phyloP scores from a whole-genome alignment of 1,140 invertebrate genomes.

The Delia radicum region DNA sequence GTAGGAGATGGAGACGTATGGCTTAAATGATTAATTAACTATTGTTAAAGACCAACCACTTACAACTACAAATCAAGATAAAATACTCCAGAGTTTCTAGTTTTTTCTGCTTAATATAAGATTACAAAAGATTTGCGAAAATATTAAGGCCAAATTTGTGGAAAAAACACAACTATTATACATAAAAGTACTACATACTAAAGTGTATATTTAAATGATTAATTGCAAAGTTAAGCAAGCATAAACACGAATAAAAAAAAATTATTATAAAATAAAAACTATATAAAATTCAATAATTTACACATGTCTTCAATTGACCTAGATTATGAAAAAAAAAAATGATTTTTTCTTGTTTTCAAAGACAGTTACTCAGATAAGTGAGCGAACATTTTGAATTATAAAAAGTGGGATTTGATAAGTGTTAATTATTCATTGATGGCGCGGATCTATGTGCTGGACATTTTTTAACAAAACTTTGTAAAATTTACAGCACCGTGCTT shows the following conservation, averaged over 20 bases:
- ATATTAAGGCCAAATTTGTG: too few species aligned
- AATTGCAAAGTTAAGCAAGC: not conserved
- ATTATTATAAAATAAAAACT: not conserved
- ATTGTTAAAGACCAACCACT: not conserved
- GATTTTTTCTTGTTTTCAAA: not conserved
- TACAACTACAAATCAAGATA: not conserved
- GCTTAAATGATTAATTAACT: not conserved
- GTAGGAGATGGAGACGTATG: not conserved
- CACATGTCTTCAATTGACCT: not conserved
- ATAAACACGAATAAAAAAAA: not conserved
- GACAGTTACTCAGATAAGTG: too few species aligned
- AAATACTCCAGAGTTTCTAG: too few species aligned
- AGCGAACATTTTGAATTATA: too few species aligned
- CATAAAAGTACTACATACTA: not conserved
- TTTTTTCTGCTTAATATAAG: too few species aligned
- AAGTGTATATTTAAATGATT: not conserved
- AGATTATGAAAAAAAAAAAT: not conserved
- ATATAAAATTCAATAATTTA: not conserved
- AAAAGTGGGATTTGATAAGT: too few species aligned
- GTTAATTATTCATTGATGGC: too few species aligned
- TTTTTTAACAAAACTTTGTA: too few species aligned
- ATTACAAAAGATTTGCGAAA: too few species aligned
- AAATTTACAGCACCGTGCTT: too few species aligned
- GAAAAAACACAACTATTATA: too few species aligned
- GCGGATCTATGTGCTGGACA: too few species aligned